A percentile compares a stretch with the other conserved stretches of the same genome.
Evolutionary conservation across 2,888 invertebrate genomes (phyloP).

Genomic region (Theodoxus fluviatilis): DNA sequence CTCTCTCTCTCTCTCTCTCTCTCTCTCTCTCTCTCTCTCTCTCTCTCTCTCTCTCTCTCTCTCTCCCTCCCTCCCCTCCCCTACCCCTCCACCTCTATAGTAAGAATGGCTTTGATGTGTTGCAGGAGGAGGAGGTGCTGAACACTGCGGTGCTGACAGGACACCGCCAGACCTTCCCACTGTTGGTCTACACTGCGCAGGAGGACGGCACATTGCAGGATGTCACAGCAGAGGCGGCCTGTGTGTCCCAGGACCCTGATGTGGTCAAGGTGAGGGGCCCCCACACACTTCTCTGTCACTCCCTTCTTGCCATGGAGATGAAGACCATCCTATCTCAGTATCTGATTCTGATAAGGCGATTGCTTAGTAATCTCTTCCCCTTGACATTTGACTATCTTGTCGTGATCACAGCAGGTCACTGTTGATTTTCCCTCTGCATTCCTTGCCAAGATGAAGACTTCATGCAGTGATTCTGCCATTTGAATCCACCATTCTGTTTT

Average conservation of each 20-base stretch:
- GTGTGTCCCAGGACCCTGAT: conserved; percentile 93
- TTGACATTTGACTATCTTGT: too few relatives aligned
- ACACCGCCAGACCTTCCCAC: conserved; percentile 89
- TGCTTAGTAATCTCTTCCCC: not conserved
- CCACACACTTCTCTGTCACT: not conserved
- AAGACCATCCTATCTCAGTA: not conserved
- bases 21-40: not conserved
- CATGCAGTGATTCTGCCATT: too few relatives aligned
- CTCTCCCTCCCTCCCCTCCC: not conserved
- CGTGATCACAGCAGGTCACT: too few relatives aligned
- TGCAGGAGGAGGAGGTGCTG: conserved; percentile 90
- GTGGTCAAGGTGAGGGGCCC: conserved; percentile 86
- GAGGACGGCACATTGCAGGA: conserved; percentile 85
- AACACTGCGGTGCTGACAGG: conserved; percentile 95
- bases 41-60: not conserved
- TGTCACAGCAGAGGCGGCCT: conserved; percentile 92
- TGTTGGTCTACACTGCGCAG: conserved; percentile 94
- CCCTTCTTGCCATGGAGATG: too few relatives aligned
- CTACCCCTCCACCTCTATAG: not conserved
- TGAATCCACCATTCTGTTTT: too few relatives aligned
- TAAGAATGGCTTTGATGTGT: conserved; percentile 24
- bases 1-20: not conserved
- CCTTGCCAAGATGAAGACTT: too few relatives aligned
- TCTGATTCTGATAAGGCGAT: not conserved
- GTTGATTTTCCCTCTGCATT: too few relatives aligned